A percentile compares a stretch with the other conserved stretches of the same genome.
Conservation (phyloP, 2,797 vertebrate species). For the Gadopsis bispinosus region DNA sequence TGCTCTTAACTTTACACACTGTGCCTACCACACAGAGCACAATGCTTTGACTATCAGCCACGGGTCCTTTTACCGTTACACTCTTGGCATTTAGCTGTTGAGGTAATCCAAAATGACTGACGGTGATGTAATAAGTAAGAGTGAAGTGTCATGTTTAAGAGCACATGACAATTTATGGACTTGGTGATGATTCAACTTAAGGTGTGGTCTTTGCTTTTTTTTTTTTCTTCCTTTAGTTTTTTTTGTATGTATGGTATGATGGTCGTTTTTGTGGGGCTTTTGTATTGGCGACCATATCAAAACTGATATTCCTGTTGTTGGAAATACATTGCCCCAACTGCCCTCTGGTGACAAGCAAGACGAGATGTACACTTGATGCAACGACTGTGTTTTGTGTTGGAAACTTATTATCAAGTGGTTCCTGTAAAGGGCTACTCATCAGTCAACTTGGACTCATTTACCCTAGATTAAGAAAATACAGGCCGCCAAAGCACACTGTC, state of each 20-base stretch:
- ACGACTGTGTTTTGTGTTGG: not conserved
- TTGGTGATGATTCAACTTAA: not conserved
- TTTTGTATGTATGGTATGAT: not conserved
- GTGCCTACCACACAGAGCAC: not conserved
- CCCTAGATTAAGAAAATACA: constrained; percentile 45
- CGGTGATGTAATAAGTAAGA: not conserved
- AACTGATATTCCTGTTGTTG: not conserved
- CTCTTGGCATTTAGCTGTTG: not conserved
- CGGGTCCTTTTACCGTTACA: not conserved
- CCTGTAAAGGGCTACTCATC: constrained; percentile 51
- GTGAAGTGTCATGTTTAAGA: not conserved
- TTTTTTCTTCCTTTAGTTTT: not conserved
- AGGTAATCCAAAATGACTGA: constrained; percentile 3
- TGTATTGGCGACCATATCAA: not conserved
- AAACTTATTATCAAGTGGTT: constrained; percentile 18
- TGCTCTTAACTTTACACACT: not conserved
- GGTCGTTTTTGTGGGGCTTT: not conserved
- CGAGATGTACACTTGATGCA: not conserved
- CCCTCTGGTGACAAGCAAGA: not conserved
- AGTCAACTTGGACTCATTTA: constrained; percentile 42
- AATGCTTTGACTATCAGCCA: not conserved
- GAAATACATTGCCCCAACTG: not conserved
- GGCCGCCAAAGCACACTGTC: constrained; percentile 27
- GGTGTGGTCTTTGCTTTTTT: no score
- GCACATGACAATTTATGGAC: not conserved